phyloP scores from a whole-genome alignment of 2,888 invertebrate species.

The Sinhomidia bicolor region DNA sequence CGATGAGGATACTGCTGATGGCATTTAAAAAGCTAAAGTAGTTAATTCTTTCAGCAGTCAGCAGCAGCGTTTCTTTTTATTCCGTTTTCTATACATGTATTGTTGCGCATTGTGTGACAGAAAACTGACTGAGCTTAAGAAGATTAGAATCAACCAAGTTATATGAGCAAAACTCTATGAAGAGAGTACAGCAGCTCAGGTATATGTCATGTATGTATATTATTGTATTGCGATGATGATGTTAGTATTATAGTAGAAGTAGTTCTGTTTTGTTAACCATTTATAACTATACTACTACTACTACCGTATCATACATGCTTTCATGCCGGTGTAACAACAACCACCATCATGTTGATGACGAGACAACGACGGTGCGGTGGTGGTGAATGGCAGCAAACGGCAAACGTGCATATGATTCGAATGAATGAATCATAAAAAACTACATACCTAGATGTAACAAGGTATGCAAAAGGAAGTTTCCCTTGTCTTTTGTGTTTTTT shows the following conservation, averaged over 20 bases:
- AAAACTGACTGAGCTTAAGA: slow-evolving; percentile 12
- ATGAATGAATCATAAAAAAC: slow-evolving; percentile 48
- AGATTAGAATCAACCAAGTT: slow-evolving; percentile 25
- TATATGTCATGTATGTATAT: too few species aligned
- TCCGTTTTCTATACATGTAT: neutral
- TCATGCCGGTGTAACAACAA: neutral
- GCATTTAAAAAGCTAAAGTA: slow-evolving; percentile 49
- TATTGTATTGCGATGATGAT: neutral
- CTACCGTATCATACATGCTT: neutral
- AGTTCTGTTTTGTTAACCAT: too few species aligned
- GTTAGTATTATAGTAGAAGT: neutral
- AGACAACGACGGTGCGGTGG: neutral
- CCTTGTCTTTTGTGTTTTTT: neutral
- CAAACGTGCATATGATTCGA: too few species aligned
- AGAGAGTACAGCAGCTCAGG: neutral
- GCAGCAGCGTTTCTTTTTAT: neutral
- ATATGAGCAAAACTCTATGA: neutral
- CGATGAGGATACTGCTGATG: neutral
- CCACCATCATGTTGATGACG: too few species aligned
- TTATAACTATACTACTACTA: neutral
- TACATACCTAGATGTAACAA: neutral
- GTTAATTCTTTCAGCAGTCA: slow-evolving; percentile 29
- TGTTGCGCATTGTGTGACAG: neutral
- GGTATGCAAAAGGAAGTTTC: slow-evolving; percentile 22
- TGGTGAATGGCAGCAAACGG: slow-evolving; percentile 1